Base-by-base conservation (phyloP, 2,113 vertebrate species). In the Plecturocebus donacophilus region DNA sequence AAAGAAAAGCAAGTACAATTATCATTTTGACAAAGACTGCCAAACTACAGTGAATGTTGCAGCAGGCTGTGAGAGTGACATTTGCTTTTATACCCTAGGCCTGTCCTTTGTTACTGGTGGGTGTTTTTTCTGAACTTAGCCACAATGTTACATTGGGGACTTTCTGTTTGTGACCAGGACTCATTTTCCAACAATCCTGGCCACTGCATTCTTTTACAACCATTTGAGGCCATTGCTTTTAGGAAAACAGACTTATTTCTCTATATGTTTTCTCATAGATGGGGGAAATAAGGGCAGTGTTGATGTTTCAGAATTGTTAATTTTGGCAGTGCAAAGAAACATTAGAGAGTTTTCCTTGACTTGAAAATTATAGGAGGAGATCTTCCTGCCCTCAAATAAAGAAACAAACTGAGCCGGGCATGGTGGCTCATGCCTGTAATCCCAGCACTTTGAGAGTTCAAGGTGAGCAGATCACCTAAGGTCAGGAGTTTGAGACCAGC, bases 1-100 rank as follows among this genome's bases (percentile, higher is more conserved):
- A 49, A 87, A 56, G 75, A 56, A 94, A 79, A 45, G 16, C 20
- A 54, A 40, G 17, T 94, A 38, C 32, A 8, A 58, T 91, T 70
- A 88, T 91, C 38, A 82, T 86, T 91, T 96, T 61, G 66, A 79
- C 38, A 95, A 71, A 58, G 70, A 35, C 71, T 84, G 61, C 35
- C 49, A 77, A 85, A 40, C 35, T 93, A 32, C 35, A 88, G 52
- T n/a, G 56, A 19, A 64, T 71, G n/a, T 42, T n/a, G 13, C 70
- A 56, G 25, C 32, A 61, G 70, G 40, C 8, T 70, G 7, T 68
- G 87, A 95, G 45, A 56, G 14, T 40, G 6, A 3, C 3, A 1
- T n/a, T 40, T 17, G 2, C 42, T 90, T 90, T 68, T 85, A 70
- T 84, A 92, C 56, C 61, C 47, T 45, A 81, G 16, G 68, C n/a